Conservation (phyloP, 2,797 vertebrate genomes). For the Meriones psammophilus region DNA sequence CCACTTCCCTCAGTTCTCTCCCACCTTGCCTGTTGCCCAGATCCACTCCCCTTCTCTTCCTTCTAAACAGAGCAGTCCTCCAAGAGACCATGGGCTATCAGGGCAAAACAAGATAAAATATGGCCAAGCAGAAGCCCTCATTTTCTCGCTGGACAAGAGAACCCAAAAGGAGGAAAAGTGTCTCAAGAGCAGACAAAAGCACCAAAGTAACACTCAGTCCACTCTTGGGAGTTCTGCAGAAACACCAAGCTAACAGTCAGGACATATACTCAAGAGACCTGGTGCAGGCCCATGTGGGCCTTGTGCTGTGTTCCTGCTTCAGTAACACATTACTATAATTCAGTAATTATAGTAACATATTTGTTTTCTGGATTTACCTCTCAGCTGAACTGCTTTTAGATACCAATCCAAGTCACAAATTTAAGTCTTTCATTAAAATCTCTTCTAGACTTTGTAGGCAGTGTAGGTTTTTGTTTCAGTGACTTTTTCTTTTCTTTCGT, state of each 20-base stretch:
- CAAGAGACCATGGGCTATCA: background rate
- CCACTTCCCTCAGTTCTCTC: background rate
- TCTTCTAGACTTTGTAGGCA: background rate
- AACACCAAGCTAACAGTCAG: background rate
- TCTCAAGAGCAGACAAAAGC: background rate
- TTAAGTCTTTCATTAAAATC: background rate
- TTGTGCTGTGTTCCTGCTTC: background rate
- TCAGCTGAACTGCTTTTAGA: background rate
- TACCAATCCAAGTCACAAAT: background rate
- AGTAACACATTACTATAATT: background rate
- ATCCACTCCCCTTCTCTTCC: background rate
- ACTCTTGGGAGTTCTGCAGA: background rate
- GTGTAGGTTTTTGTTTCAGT: background rate
- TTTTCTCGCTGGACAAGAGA: background rate
- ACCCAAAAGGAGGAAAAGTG: background rate
- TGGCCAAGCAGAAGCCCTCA: background rate
- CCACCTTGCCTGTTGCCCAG: too few species aligned
- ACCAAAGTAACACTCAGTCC: background rate
- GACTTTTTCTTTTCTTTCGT: fast-evolving
- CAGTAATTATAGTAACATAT: background rate
- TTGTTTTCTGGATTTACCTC: background rate
- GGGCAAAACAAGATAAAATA: background rate
- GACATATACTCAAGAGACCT: background rate
- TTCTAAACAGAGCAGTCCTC: too few species aligned
- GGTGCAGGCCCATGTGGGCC: fast-evolving